Evolutionary conservation across 2,888 invertebrate species (phyloP), one percentile per base, ranked within the genome.

Genomic region (Caenorhabditis uteleia): DNA sequence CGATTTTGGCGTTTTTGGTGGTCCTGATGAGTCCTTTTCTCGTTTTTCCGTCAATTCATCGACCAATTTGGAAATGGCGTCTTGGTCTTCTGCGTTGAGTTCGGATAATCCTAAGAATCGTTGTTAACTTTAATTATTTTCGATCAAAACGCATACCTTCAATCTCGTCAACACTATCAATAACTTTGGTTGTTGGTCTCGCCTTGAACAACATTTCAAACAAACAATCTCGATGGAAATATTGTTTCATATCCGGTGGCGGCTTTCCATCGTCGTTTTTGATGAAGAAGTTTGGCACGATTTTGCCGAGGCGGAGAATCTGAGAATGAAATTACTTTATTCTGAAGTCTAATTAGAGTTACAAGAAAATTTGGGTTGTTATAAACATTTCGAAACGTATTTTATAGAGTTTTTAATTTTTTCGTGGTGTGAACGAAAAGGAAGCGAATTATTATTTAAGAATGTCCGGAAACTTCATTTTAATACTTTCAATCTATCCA

Each of bases 181-280:
- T 90, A 56, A 90, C 88, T 84, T 90, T 91, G 0, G 93, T 93
- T 0, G 90, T 88, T 0, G 90, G 89, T 49, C 92, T 86, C 76
- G 93, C 92, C 80, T 89, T 89, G 34, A 89, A 85, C 70, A 93
- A 89, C 16, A 88, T 87, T 81, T 91, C 90, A 86, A 92, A 90
- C 5, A 93, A 85, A 78, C 93, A 93, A 57, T 88, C 86, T 12
- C 47, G 54, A 25, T 72, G 72, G 36, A 59, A 68, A 36, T 70
- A 72, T 38, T 57, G 54, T 16, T 92, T 93, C 91, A 93, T 91
- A 77, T 89, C 89, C 0, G 88, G 75, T 20, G 73, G 69, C 18
- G 72, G 69, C 18, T 64, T 88, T 6, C 71, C 64, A 23, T 68
- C 70, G 78, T 88, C 88, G 12, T 70, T 64, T 10, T 87, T 87